Evolutionary conservation across 2,888 invertebrate genomes (phyloP).

Genomic region (Latheticus oryzae): DNA sequence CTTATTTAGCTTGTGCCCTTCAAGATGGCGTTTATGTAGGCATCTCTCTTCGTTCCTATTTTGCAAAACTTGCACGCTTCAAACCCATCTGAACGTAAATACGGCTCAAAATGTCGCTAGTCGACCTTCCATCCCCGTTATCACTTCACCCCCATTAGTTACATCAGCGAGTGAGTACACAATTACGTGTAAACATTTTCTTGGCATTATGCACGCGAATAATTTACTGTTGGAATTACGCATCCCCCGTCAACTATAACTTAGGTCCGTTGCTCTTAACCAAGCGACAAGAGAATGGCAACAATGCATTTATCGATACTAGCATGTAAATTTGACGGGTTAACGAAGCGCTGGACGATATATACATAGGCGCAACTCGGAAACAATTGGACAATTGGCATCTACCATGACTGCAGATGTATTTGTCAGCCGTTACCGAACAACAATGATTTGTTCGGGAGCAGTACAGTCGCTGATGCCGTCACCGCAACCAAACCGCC

Average conservation of each 20-base stretch:
- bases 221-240: conserved; percentile 35
- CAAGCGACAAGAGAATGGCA: conserved; percentile 16
- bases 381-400: conserved; percentile 56
- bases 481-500: conserved; percentile 50
- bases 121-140: too few species aligned
- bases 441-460: conserved; percentile 54
- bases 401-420: conserved; percentile 55
- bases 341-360: conserved; percentile 38
- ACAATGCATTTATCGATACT: conserved; percentile 39
- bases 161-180: conserved; percentile 30
- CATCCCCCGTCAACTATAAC: conserved; percentile 30
- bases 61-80: too few species aligned
- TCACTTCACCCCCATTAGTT: conserved; percentile 26
- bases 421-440: conserved; percentile 52
- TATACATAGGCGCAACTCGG: conserved; percentile 43
- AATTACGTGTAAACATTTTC: conserved; percentile 33
- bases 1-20: too few species aligned
- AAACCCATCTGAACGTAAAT: too few species aligned
- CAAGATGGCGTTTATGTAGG: too few species aligned
- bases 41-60: too few species aligned
- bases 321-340: conserved; percentile 15
- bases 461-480: conserved; percentile 50
- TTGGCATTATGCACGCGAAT: conserved; percentile 25
- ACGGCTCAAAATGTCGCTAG: too few species aligned
- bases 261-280: conserved; percentile 33